These are phyloP conservation scores for Fissipunctia ypsillon DNA, from an alignment of 2,888 invertebrate species.

Conservation along the genomic window DNA sequence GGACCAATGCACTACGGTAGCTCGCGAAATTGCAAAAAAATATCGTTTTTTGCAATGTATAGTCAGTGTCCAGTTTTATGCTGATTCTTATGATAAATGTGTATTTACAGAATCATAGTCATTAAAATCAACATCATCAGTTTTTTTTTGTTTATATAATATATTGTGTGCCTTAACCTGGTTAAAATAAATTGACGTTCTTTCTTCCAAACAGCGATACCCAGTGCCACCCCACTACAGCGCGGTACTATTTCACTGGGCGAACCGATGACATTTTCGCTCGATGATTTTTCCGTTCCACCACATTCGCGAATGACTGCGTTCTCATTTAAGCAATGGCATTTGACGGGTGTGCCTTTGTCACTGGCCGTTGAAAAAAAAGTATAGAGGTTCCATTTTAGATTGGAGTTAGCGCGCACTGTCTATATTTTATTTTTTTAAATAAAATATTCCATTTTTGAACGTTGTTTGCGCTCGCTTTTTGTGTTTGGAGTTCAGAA, in stretches of 20 bases:
- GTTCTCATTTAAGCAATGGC: slow-evolving; percentile 90
- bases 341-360: slow-evolving; percentile 87
- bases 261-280: slow-evolving; percentile 83
- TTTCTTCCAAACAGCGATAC: slow-evolving; percentile 33
- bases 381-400: slow-evolving; percentile 83
- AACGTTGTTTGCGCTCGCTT: slow-evolving; percentile 17
- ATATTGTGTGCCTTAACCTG: not conserved
- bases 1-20: not conserved
- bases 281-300: slow-evolving; percentile 88
- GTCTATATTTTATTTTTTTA: slow-evolving; percentile 68
- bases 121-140: not conserved
- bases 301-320: slow-evolving; percentile 88
- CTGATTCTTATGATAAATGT: not conserved
- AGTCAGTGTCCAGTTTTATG: not conserved
- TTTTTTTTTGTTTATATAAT: not conserved
- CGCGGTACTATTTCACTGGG: slow-evolving; percentile 59
- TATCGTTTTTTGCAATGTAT: not conserved
- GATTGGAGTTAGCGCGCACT: slow-evolving; percentile 83
- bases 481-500: not conserved
- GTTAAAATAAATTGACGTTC: not conserved
- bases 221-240: slow-evolving; percentile 13
- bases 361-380: slow-evolving; percentile 78
- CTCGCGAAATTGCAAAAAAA: not conserved
- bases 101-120: not conserved
- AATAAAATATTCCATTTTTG: slow-evolving; percentile 62